These are phyloP conservation scores for Panulirus ornatus DNA, from an alignment of 1,140 invertebrate genomes.

Conservation along the genomic window DNA sequence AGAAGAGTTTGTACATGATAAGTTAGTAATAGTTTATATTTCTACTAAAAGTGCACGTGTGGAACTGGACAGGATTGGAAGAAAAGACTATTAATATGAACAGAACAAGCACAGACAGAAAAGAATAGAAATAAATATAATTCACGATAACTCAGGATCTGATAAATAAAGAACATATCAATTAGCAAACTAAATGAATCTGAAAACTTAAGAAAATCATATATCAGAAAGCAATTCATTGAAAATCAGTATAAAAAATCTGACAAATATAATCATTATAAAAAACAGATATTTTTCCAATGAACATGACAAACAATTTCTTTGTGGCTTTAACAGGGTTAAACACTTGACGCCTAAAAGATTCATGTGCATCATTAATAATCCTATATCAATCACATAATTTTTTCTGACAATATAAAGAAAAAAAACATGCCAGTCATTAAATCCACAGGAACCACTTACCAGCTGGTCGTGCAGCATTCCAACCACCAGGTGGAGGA, in stretches of 20 bases:
- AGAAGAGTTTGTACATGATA: not conserved
- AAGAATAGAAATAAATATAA: not conserved
- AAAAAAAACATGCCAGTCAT: not conserved
- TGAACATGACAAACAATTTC: too few species aligned
- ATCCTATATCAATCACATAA: not conserved
- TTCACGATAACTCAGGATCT: conserved; percentile 8
- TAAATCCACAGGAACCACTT: conserved; percentile 13
- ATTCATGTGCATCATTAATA: not conserved
- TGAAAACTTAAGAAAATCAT: not conserved
- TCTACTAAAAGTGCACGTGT: not conserved
- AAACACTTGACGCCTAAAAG: not conserved
- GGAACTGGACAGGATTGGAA: not conserved
- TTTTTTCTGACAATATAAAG: not conserved
- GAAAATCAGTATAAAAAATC: not conserved
- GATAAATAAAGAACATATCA: not conserved
- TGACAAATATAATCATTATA: not conserved
- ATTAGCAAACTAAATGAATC: not conserved
- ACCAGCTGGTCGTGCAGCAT: conserved; percentile 82
- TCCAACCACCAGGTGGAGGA: conserved; percentile 81
- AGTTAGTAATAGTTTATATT: not conserved
- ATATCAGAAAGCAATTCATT: not conserved
- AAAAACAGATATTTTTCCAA: not conserved
- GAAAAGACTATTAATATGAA: not conserved
- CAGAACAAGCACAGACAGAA: not conserved
- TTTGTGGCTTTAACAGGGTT: not conserved